Percentiles rank a stretch among this genome's conserved stretches.
These are phyloP conservation scores for Erinaceus europaeus DNA, from an alignment of 2,113 vertebrate genomes.

Conservation along the genomic window DNA sequence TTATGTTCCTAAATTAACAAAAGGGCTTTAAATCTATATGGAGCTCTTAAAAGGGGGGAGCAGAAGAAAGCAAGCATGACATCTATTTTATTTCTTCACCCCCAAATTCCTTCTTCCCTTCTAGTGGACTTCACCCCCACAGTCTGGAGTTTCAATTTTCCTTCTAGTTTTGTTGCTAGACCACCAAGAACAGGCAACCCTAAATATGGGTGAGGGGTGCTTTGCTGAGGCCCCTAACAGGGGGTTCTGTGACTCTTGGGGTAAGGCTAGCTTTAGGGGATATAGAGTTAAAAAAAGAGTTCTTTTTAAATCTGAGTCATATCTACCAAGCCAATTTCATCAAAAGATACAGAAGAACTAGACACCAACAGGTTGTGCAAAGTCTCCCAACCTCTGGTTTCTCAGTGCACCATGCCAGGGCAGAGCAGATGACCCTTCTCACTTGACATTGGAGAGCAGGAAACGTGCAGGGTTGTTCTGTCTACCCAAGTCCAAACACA, in stretches of 20 bases:
- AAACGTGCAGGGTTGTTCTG: rapidly evolving
- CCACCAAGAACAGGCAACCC: background rate
- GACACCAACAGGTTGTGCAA: background rate
- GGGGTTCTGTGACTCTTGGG: background rate
- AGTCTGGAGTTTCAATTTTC: rapidly evolving
- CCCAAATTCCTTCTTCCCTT: constrained; percentile 33
- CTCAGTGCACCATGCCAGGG: background rate
- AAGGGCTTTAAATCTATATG: constrained; percentile 71
- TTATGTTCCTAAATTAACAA: constrained; percentile 76
- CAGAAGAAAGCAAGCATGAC: background rate
- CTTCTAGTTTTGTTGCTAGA: background rate
- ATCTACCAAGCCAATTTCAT: background rate
- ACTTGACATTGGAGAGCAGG: no score
- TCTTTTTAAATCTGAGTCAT: background rate
- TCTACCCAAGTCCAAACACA: rapidly evolving
- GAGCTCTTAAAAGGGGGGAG: constrained; percentile 54
- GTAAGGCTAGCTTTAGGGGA: background rate
- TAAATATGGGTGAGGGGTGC: rapidly evolving
- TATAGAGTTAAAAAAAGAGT: background rate
- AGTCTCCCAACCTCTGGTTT: background rate
- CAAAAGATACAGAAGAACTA: background rate
- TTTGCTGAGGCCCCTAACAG: background rate
- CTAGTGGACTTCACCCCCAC: background rate
- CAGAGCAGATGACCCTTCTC: background rate
- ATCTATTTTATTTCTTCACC: constrained; percentile 33